Percentiles rank a stretch among this genome's conserved stretches.
Conservation (phyloP, 2,113 vertebrate species). For the Taurulus bubalis region DNA sequence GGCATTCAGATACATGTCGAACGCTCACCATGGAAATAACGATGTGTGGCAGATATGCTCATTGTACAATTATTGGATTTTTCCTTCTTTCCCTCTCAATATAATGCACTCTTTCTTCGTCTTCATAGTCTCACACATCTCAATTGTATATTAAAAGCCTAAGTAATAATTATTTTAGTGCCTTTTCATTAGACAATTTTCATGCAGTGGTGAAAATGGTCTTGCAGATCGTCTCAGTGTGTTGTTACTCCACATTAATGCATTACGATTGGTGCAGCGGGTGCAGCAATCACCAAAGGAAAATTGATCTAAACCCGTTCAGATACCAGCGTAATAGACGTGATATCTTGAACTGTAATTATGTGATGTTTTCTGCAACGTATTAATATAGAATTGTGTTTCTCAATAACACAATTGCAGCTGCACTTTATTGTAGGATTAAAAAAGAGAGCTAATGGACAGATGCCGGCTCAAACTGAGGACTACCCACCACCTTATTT, state of each 20-base stretch:
- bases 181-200: slow-evolving; percentile 68
- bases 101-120: slow-evolving; percentile 49
- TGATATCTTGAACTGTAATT: slow-evolving; percentile 61
- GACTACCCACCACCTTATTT: not conserved
- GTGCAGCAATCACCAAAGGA: slow-evolving; percentile 56
- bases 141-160: slow-evolving; percentile 65
- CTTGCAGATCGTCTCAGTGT: slow-evolving; percentile 56
- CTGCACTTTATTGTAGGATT: slow-evolving; percentile 44
- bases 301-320: slow-evolving; percentile 58
- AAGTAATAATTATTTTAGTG: slow-evolving; percentile 67
- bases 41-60: slow-evolving; percentile 66
- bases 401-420: slow-evolving; percentile 25
- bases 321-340: slow-evolving; percentile 25
- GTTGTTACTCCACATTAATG: slow-evolving; percentile 55
- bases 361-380: slow-evolving; percentile 48
- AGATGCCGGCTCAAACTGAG: slow-evolving; percentile 33
- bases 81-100: slow-evolving; percentile 42
- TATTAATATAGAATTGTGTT: slow-evolving; percentile 39
- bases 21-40: slow-evolving; percentile 68
- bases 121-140: slow-evolving; percentile 41
- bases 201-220: slow-evolving; percentile 63
- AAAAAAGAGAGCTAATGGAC: slow-evolving; percentile 33
- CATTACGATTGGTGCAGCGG: slow-evolving; percentile 42
- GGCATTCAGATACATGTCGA: slow-evolving; percentile 80
- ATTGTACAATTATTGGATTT: slow-evolving; percentile 62